Conservation (phyloP, 2,113 vertebrate species). For the Melanocharis versteri region DNA sequence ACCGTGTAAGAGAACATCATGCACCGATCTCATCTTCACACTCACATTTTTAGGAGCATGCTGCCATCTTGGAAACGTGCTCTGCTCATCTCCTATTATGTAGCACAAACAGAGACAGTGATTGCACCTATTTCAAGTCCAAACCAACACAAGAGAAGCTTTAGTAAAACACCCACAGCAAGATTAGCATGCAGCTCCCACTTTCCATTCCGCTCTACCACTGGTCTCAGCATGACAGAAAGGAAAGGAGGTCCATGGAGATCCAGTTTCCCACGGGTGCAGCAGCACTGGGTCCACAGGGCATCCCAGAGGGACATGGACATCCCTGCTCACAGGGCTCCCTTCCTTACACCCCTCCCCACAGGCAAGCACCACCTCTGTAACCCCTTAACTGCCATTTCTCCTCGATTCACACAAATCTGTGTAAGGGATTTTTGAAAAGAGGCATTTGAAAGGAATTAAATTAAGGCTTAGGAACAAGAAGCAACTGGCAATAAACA, state of each 20-base stretch:
- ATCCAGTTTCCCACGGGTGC: neutral
- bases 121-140: neutral
- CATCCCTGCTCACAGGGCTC: neutral
- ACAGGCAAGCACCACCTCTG: neutral
- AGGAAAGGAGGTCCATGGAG: neutral
- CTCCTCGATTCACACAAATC: neutral
- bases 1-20: neutral
- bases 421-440: neutral
- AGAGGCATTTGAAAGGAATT: neutral
- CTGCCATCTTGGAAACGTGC: neutral
- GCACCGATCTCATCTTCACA: neutral
- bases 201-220: neutral
- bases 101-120: neutral
- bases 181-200: neutral
- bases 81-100: neutral
- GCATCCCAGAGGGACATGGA: rapidly evolving
- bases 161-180: neutral
- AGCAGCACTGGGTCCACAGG: neutral
- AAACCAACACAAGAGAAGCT: neutral
- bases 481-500: slow-evolving; percentile 20
- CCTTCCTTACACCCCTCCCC: neutral
- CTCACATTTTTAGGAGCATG: neutral
- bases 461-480: slow-evolving; percentile 19
- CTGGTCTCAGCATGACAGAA: neutral
- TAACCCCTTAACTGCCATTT: neutral